Evolutionary conservation across 2,888 invertebrate species (phyloP).

Genomic region (Melanostoma scalare): DNA sequence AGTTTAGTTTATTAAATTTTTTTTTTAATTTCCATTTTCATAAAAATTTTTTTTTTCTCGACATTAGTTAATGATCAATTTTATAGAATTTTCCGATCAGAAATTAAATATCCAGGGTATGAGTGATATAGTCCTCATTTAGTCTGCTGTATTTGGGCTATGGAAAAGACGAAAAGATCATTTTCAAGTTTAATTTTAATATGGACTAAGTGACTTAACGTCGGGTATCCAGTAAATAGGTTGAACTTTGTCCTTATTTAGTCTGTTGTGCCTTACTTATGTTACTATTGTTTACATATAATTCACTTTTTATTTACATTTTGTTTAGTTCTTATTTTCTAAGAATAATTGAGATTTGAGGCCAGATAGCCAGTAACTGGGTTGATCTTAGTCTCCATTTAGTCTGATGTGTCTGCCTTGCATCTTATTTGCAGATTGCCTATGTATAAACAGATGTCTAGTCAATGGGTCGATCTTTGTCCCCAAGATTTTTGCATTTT

Average conservation of each 20-base stretch:
- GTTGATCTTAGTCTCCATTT: slow-evolving; percentile 7
- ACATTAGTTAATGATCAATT: too few species aligned
- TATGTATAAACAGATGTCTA: background rate
- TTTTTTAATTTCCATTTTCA: background rate
- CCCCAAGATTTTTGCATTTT: background rate
- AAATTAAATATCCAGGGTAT: background rate
- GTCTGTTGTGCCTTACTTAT: slow-evolving; percentile 2
- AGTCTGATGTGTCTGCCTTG: slow-evolving; percentile 8
- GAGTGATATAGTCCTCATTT: slow-evolving; percentile 5
- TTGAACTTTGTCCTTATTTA: slow-evolving; percentile 2
- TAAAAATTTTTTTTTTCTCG: too few species aligned
- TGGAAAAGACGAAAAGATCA: background rate
- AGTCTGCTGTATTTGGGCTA: background rate
- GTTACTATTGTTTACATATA: background rate
- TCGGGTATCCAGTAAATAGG: slow-evolving; percentile 9
- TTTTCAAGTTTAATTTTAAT: background rate
- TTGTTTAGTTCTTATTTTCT: background rate
- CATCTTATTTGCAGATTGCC: background rate
- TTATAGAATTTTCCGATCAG: too few species aligned
- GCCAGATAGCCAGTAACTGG: slow-evolving; percentile 1
- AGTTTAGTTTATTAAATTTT: background rate
- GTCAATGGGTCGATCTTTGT: slow-evolving; percentile 5
- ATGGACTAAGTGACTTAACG: background rate
- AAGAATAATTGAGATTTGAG: background rate
- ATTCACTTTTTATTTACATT: background rate